Conservation (phyloP, 2,888 invertebrate species). For the Antheraea assamensis region DNA sequence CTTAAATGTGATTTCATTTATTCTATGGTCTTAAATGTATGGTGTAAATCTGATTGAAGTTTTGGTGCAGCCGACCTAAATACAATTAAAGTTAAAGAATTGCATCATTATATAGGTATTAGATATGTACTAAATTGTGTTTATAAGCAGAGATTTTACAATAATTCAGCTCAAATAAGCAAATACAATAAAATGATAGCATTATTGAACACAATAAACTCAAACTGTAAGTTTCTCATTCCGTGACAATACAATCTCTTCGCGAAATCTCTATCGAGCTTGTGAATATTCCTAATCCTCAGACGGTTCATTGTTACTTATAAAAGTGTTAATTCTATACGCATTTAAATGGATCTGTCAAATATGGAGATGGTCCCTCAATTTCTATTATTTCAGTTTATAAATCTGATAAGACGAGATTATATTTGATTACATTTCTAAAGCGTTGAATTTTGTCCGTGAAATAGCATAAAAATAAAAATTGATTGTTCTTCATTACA, state of each 20-base stretch:
- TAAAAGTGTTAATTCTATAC: constrained; percentile 6
- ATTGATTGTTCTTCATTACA: too few species aligned
- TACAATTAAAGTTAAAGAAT: too few species aligned
- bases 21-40: too few species aligned
- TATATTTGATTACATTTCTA: not conserved
- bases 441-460: too few species aligned
- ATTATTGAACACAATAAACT: constrained; percentile 9
- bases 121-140: not conserved
- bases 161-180: not conserved
- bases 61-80: too few species aligned
- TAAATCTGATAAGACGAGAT: not conserved
- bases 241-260: constrained; percentile 2
- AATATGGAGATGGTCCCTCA: not conserved
- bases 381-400: not conserved
- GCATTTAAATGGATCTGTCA: not conserved
- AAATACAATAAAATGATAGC: constrained; percentile 8
- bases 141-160: not conserved
- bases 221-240: not conserved
- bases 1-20: too few species aligned
- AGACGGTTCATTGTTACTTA: constrained; percentile 13
- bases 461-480: too few species aligned
- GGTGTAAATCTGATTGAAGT: too few species aligned
- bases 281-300: not conserved
- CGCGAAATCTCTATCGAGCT: not conserved
- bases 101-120: not conserved